These are phyloP conservation scores for Hemistola chrysoprasaria DNA, from an alignment of 2,888 invertebrate species.

Conservation along the genomic window DNA sequence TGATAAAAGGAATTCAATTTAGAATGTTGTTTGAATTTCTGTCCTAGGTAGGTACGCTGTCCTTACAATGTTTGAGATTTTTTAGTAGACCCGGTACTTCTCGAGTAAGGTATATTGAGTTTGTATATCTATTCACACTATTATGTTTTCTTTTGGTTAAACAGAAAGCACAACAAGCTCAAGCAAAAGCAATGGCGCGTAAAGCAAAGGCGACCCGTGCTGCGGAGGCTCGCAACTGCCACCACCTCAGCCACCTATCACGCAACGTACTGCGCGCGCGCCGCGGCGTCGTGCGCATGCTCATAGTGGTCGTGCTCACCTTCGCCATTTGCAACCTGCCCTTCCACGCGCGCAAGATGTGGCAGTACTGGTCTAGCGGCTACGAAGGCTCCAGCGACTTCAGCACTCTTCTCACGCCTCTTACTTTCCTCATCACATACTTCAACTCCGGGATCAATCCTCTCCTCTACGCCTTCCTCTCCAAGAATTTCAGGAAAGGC, in stretches of 20 bases:
- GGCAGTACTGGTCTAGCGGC: constrained; percentile 90
- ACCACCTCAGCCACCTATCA: constrained; percentile 86
- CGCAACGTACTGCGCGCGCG: constrained; percentile 90
- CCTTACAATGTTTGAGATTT: too few relatives aligned
- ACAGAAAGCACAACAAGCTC: constrained; percentile 33
- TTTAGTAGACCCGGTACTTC: too few relatives aligned
- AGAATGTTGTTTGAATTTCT: too few relatives aligned
- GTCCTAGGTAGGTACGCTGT: too few relatives aligned
- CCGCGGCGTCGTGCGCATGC: constrained; percentile 93
- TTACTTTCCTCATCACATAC: constrained; percentile 93
- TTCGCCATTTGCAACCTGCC: constrained; percentile 96
- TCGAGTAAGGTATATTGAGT: too few relatives aligned
- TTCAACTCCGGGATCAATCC: constrained; percentile 96
- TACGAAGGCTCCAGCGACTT: constrained; percentile 88
- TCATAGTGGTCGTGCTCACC: constrained; percentile 93
- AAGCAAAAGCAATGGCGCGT: constrained; percentile 33
- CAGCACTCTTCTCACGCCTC: constrained; percentile 90
- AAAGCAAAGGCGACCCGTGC: constrained; percentile 60
- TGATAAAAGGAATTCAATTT: too few relatives aligned
- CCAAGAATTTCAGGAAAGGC: constrained; percentile 90
- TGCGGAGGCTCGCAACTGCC: constrained; percentile 75
- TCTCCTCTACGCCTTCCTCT: constrained; percentile 93
- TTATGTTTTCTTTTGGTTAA: constrained; percentile 1
- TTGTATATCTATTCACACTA: too few relatives aligned
- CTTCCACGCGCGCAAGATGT: constrained; percentile 93